Evolutionary conservation across 2,888 invertebrate genomes (phyloP).

Genomic region (Caenorhabditis imperialis): DNA sequence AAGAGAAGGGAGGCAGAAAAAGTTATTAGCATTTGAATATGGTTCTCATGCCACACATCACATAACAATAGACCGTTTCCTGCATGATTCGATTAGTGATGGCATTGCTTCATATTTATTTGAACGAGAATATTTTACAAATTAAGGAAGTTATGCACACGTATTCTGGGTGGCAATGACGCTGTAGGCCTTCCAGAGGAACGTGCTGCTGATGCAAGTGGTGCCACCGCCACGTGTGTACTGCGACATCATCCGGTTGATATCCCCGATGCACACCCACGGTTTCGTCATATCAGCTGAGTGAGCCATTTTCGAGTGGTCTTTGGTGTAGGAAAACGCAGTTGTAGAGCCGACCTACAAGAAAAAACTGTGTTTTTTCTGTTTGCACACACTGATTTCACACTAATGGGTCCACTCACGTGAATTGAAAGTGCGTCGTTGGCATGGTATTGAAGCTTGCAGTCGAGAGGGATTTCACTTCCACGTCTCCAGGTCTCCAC

Average conservation of each 20-base stretch:
- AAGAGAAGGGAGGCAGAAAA: conserved; percentile 31
- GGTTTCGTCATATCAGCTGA: conserved; percentile 79
- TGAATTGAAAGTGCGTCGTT: conserved; percentile 61
- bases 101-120: too few species aligned
- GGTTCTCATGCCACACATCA: conserved; percentile 1
- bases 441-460: conserved; percentile 61
- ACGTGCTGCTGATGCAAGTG: conserved; percentile 85
- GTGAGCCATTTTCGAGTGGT: conserved; percentile 91
- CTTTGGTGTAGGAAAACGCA: conserved; percentile 80
- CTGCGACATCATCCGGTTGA: conserved; percentile 90
- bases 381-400: conserved; percentile 22
- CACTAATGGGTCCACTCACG: conserved; percentile 24
- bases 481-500: conserved; percentile 93
- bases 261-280: conserved; percentile 93
- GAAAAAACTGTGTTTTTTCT: neutral
- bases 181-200: conserved; percentile 84
- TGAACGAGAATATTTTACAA: neutral
- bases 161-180: conserved; percentile 60
- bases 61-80: too few species aligned
- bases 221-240: conserved; percentile 88
- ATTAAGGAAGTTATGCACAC: conserved; percentile 33
- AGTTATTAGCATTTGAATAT: conserved; percentile 43
- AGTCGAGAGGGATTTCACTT: conserved; percentile 81
- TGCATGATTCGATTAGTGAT: too few species aligned
- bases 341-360: conserved; percentile 61